These are phyloP conservation scores for Heliconius eleuchia DNA, from an alignment of 1,140 invertebrate genomes.

Conservation along the genomic window DNA sequence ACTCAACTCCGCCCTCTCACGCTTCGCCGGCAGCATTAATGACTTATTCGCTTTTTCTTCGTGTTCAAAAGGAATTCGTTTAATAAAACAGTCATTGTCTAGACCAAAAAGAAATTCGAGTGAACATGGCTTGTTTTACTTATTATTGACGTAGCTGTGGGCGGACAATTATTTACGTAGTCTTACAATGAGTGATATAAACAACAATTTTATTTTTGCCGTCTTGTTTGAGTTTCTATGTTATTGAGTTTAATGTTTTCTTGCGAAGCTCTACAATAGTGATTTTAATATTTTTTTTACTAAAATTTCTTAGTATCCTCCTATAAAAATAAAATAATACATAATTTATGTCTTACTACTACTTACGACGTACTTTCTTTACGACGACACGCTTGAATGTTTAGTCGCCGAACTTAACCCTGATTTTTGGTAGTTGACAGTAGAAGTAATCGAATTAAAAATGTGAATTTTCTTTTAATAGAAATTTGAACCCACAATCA, in stretches of 20 bases:
- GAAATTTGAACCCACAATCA: too few relatives aligned
- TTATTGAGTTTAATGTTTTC: neutral
- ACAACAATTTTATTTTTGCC: neutral
- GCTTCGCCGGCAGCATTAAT: slow-evolving; percentile 71
- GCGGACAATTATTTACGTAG: slow-evolving; percentile 13
- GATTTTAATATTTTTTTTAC: too few relatives aligned
- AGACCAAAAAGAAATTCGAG: slow-evolving; percentile 28
- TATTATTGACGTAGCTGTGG: slow-evolving; percentile 21
- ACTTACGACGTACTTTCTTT: too few relatives aligned
- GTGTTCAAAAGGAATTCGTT: slow-evolving; percentile 44
- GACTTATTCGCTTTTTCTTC: slow-evolving; percentile 64
- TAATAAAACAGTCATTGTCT: slow-evolving; percentile 40
- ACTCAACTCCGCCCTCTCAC: slow-evolving; percentile 51
- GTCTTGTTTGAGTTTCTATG: neutral
- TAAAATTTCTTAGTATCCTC: too few relatives aligned
- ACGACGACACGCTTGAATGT: too few relatives aligned
- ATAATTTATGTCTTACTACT: too few relatives aligned
- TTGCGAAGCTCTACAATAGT: too few relatives aligned
- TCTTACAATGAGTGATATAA: neutral
- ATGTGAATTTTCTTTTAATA: too few relatives aligned
- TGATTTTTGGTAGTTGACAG: too few relatives aligned
- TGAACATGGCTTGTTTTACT: slow-evolving; percentile 23
- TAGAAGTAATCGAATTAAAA: too few relatives aligned
- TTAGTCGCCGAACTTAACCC: too few relatives aligned
- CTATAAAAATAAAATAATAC: too few relatives aligned